Percentiles rank a stretch among this genome's conserved stretches.
Evolutionary conservation across 2,797 vertebrate genomes (phyloP).

Genomic region (Fistularia commersonii): DNA sequence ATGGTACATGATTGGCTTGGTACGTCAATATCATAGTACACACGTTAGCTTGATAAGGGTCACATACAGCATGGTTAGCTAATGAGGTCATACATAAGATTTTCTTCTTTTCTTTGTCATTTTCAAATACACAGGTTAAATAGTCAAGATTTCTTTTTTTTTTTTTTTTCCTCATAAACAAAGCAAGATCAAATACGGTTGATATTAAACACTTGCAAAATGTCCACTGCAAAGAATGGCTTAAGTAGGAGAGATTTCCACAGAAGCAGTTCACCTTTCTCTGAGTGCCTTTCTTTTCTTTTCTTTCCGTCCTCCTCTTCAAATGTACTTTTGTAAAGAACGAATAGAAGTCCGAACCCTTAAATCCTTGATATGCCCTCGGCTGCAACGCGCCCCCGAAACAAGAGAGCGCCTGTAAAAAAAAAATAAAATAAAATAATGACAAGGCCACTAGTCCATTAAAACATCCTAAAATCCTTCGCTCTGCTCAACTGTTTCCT

Average conservation of each 20-base stretch:
- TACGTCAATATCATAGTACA: constrained; percentile 66
- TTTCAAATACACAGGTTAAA: constrained; percentile 64
- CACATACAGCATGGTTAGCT: constrained; percentile 54
- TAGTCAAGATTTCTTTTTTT: constrained; percentile 11
- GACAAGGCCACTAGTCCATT: constrained; percentile 73
- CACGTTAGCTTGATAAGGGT: constrained; percentile 64
- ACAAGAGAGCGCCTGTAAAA: constrained; percentile 47
- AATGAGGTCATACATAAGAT: constrained; percentile 52
- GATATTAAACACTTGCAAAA: constrained; percentile 65
- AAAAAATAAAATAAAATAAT: constrained; percentile 52
- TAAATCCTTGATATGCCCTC: constrained; percentile 24
- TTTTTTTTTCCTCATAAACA: constrained; percentile 39
- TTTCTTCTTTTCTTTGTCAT: constrained; percentile 41
- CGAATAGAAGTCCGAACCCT: too few species aligned
- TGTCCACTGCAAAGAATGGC: constrained; percentile 67
- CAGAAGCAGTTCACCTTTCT: constrained; percentile 28
- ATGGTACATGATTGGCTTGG: constrained; percentile 64
- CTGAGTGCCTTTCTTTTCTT: constrained; percentile 47
- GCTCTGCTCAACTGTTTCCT: constrained; percentile 21
- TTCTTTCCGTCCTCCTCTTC: constrained; percentile 10
- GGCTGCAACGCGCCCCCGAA: constrained; percentile 26
- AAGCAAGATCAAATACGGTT: constrained; percentile 45
- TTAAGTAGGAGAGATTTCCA: constrained; percentile 31
- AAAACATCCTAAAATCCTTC: constrained; percentile 48
- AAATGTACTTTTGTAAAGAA: too few species aligned